Evolutionary conservation across 2,113 vertebrate species (phyloP).

Genomic region (Sceloporus tristichus): DNA sequence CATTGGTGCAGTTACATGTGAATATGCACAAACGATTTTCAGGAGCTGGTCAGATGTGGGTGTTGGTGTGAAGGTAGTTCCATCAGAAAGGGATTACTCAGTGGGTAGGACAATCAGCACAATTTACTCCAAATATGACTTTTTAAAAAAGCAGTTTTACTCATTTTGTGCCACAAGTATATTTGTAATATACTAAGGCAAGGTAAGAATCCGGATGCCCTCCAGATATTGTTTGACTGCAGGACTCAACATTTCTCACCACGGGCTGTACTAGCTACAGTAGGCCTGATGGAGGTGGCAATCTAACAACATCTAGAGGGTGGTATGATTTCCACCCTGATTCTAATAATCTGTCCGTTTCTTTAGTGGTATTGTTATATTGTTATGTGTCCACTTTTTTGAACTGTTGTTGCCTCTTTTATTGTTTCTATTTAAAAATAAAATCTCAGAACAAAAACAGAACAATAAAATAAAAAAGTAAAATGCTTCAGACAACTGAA

Average conservation of each 20-base stretch:
- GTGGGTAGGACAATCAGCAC: too few species aligned
- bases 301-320: too few species aligned
- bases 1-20: background rate
- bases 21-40: background rate
- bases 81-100: background rate
- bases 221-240: too few species aligned
- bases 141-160: background rate
- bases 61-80: background rate
- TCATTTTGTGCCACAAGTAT: background rate
- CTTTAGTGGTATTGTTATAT: background rate
- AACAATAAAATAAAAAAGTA: background rate
- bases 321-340: too few species aligned
- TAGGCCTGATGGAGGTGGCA: too few species aligned
- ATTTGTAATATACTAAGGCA: background rate
- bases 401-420: background rate
- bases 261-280: too few species aligned
- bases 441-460: background rate
- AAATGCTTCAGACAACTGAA: background rate
- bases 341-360: background rate
- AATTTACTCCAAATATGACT: background rate
- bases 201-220: too few species aligned
- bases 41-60: too few species aligned
- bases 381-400: background rate
- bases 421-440: background rate
- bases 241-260: too few species aligned